Percentiles rank a stretch among this genome's conserved stretches.
Conservation (phyloP, 2,113 vertebrate species). For the Propithecus coquereli region DNA sequence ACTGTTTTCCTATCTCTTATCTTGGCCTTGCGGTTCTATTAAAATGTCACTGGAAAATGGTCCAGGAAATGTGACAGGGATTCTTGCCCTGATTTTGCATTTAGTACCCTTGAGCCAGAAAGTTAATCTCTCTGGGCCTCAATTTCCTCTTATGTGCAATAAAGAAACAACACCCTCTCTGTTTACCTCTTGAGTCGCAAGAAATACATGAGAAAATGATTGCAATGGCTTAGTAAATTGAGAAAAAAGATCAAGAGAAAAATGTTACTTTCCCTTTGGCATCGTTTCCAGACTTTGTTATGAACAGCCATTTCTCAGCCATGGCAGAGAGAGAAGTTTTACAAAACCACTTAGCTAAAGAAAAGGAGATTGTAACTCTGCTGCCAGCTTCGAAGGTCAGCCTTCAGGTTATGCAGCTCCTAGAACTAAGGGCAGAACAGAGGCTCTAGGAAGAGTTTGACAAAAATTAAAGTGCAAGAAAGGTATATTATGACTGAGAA, state of each 20-base stretch:
- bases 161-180: neutral
- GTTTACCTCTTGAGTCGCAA: conserved; percentile 11
- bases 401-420: neutral
- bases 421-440: conserved; percentile 11
- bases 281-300: conserved; percentile 45
- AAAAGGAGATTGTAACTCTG: conserved; percentile 12
- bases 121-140: neutral
- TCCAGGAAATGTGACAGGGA: neutral
- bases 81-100: conserved; percentile 30
- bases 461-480: neutral
- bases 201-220: conserved; percentile 19
- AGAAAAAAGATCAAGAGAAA: conserved; percentile 50
- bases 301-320: conserved; percentile 63
- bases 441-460: conserved; percentile 13
- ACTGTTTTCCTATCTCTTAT: neutral
- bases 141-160: neutral
- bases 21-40: neutral
- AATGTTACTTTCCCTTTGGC: conserved; percentile 47
- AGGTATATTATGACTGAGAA: neutral
- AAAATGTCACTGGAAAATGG: neutral
- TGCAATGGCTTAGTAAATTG: conserved; percentile 15
- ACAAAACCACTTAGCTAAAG: neutral
- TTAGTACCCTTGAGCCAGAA: neutral
- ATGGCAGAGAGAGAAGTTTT: conserved; percentile 41
- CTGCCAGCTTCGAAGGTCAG: neutral